Base-by-base conservation (phyloP, 2,113 vertebrate species). In the Xenotilapia leptura region DNA sequence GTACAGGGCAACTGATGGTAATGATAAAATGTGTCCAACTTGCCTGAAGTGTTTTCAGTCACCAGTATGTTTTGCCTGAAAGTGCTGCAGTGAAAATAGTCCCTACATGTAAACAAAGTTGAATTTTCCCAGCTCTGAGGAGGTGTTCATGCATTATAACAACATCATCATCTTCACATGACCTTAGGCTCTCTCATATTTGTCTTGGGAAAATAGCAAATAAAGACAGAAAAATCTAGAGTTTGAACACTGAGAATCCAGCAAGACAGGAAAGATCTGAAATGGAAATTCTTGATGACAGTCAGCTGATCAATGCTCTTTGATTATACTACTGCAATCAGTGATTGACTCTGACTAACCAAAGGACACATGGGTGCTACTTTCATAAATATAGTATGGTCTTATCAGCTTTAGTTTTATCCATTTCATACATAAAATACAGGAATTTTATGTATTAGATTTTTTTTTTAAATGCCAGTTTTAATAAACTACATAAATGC, bases 91-190 rank as follows among this genome's bases (percentile, higher is more conserved):
- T 84, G 79, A 85, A 85, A 86, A 73, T 36, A 87, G 65, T 31
- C 53, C 28, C 86, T 53, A n/a, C 58, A 40, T 73, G 68, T 83
- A 77, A 88, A 86, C 79, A 86, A 75, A 79, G 75, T 4, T 51
- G 14, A 5, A 31, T 54, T 86, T 55, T 62, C 38, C 26, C 58
- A 83, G 26, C 85, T 92, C 86, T 80, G 65, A 55, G 80, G 82
- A 55, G 80, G 82, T 83, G 58, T 62, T 90, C 68, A 62, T 89
- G 86, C 90, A 80, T 91, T 36, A 82, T 86, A 86, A 88, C 85
- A 82, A 36, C 86, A 93, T 81, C 12, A 91, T 53, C 47, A 81
- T 42, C 80, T 77, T 86, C 49, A 79, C 84, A 70, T 47, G 83
- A 88, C 91, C 89, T 82, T 36, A 9, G 81, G 91, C 84, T 68